Conservation (phyloP, 2,797 vertebrate species). For the Malacoraja senta region DNA sequence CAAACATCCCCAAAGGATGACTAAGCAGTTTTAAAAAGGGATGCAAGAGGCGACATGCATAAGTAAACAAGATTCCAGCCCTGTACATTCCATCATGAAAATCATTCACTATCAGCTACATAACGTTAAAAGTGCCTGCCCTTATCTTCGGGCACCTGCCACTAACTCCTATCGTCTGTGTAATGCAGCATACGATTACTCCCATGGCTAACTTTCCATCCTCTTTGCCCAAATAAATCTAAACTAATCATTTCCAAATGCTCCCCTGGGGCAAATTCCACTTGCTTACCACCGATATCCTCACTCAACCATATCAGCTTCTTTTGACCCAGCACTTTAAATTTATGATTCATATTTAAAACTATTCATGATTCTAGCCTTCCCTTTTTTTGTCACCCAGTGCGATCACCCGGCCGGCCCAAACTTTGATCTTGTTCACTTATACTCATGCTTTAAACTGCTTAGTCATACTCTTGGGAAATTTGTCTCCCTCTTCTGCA, state of each 20-base stretch:
- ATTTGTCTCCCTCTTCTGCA: neutral
- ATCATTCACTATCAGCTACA: neutral
- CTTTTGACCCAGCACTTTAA: neutral
- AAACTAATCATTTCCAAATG: neutral
- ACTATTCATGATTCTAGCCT: neutral
- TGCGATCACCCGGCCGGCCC: neutral
- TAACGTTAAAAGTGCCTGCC: neutral
- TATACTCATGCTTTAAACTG: neutral
- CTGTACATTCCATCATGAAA: neutral
- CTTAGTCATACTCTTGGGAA: neutral
- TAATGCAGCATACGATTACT: neutral
- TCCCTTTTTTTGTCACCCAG: neutral
- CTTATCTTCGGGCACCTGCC: neutral
- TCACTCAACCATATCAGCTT: neutral
- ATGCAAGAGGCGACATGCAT: too few relatives aligned
- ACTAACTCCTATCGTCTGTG: neutral
- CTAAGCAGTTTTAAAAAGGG: too few relatives aligned
- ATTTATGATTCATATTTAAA: neutral
- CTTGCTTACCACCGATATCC: neutral
- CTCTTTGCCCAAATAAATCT: neutral
- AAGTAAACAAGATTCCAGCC: neutral
- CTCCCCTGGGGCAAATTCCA: neutral
- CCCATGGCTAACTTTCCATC: neutral
- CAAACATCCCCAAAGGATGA: too few relatives aligned
- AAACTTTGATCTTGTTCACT: neutral